Evolutionary conservation across 2,888 invertebrate genomes (phyloP), one percentile per base, ranked within the genome.

Genomic region (Oscheius sp.): DNA sequence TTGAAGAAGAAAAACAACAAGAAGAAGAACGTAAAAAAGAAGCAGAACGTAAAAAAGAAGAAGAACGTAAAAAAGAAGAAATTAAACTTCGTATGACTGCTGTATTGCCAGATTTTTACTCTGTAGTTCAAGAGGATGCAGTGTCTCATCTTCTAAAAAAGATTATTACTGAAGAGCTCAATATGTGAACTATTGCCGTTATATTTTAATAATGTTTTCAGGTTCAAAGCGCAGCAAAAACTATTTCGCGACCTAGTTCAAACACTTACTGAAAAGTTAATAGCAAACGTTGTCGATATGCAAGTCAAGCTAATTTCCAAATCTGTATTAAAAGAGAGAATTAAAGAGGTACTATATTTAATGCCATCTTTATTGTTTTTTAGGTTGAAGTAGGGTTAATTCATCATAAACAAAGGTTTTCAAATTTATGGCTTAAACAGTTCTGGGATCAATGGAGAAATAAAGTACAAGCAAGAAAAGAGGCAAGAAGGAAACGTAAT

Each of bases 371-470:
- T 33, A 5, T 6, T 17, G n/a, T 15, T 15, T 48, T 34, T 23
- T 17, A 63, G 52, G 8, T 53, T 6, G 57, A 33, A 8, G 50
- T 53, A 5, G 63, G 63, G 8, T 31, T 74, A 37, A 50, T 31
- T 0, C 17, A 17, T 10, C 63, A 74, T 63, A 42, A 68, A 23
- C 53, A 71, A 5, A 50, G 39, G 10, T 27, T 79, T 45, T 34
- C 63, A 8, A 34, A 23, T 10, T 67, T 70, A 27, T 80, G 80
- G 80, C 52, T 80, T 23, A 42, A 63, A 10, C 80, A 80, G 46
- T 80, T 80, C 58, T 76, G 76, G 73, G 72, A 78, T 65, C 72
- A 67, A 15, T 80, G 80, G 80, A 70, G 74, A 42, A 68, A 53
- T 5, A 70, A 68, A 34, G 78, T 70, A 5, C 48, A 46, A 15